Base-by-base conservation (phyloP, 2,797 vertebrate genomes). In the Gorsachius magnificus region DNA sequence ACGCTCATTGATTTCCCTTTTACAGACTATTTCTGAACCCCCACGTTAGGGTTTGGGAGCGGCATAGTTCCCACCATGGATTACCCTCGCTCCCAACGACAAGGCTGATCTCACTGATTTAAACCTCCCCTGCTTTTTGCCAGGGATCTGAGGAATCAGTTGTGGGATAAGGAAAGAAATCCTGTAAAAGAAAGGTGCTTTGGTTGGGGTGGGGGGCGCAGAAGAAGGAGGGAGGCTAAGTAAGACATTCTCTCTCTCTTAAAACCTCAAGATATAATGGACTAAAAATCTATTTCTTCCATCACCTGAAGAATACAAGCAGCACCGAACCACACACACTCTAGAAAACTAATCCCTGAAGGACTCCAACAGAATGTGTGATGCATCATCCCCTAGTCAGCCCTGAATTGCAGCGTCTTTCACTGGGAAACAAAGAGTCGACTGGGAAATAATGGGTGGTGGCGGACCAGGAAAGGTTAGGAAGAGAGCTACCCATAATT, bases 371-470 rank as follows among this genome's bases (percentile, higher is more conserved):
- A 36, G 65, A 83, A 16, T 65, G 70, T 45, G 0, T 71, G 54
- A 84, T 68, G 80, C 48, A 58, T 68, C 41, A 46, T 33, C 25
- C 70, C 28, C 31, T 4, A 12, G 36, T 22, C 29, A 13, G 50
- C 69, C 84, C 46, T 84, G 45, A 79, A 89, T 0, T 61, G 45
- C 41, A 94, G 80, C 58, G 43, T 71, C 72, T 54, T 72, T 46
- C 70, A 16, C 2, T 5, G 17, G 31, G 35, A 79, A 71, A 54
- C 15, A 80, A 85, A 22, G 36, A 36, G 45, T 26, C 25, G 33
- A 33, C 9, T 1, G 54, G 45, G 58, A 71, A 19, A 20, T 3
- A 6, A n/a, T 0, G 3, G 29, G 6, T 6, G 14, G 10, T 6
- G 54, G 43, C 87, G n/a, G 29, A 80, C 7, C 15, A 45, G 68